These are phyloP conservation scores for Ophioninae sp. DNA, from an alignment of 2,888 invertebrate genomes.

Conservation along the genomic window DNA sequence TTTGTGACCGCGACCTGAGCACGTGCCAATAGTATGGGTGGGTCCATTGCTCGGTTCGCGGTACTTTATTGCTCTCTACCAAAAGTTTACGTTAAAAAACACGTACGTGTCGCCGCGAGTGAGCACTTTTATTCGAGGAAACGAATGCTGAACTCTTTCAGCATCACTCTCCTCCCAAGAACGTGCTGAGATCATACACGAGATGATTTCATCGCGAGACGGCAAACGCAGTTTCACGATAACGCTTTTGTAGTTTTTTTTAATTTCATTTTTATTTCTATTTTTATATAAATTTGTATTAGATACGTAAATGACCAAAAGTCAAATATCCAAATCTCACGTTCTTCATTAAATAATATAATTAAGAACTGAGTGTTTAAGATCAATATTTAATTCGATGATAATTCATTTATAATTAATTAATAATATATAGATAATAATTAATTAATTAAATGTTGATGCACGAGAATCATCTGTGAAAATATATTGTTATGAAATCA, in stretches of 20 bases:
- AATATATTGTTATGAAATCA: too few relatives aligned
- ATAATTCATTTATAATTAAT: too few relatives aligned
- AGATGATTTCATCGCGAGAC: conserved; percentile 58
- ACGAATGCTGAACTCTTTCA: conserved; percentile 41
- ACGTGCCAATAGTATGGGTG: conserved; percentile 53
- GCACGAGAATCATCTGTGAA: too few relatives aligned
- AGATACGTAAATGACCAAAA: too few relatives aligned
- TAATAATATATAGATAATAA: too few relatives aligned
- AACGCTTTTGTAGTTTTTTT: conserved; percentile 18
- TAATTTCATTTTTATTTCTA: background rate
- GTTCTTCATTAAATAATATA: too few relatives aligned
- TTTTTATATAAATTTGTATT: background rate
- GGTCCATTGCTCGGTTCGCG: conserved; percentile 37
- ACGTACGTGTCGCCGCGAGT: conserved; percentile 51
- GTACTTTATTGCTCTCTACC: conserved; percentile 33
- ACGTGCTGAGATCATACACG: conserved; percentile 56
- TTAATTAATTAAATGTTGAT: too few relatives aligned
- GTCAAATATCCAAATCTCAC: too few relatives aligned
- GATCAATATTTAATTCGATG: too few relatives aligned
- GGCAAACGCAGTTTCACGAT: conserved; percentile 28
- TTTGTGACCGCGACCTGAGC: conserved; percentile 13
- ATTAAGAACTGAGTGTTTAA: too few relatives aligned
- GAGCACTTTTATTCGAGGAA: conserved; percentile 52
- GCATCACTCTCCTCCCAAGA: conserved; percentile 54
- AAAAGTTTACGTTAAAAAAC: conserved; percentile 59